A percentile compares a stretch with the other conserved stretches of the same genome.
phyloP scores from a whole-genome alignment of 2,888 invertebrate genomes.

The Timema cristinae region DNA sequence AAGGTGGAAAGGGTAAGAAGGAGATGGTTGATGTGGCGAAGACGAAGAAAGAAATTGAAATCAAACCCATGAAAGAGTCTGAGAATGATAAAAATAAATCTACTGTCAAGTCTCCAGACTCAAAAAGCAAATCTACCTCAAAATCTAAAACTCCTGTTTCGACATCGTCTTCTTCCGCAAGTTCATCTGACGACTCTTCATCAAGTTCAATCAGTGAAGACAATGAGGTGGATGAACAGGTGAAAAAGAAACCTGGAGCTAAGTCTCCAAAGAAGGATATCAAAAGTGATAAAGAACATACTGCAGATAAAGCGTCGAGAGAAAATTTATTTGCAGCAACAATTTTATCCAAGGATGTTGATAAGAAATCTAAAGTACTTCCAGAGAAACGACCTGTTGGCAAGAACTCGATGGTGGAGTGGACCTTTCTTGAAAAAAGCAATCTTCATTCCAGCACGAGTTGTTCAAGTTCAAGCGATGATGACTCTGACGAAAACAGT shows the following conservation, averaged over 20 bases:
- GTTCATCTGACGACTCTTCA: conserved; percentile 44
- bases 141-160: conserved; percentile 23
- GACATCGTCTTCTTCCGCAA: conserved; percentile 49
- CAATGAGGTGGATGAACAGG: conserved; percentile 41
- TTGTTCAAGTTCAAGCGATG: conserved; percentile 46
- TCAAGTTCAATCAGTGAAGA: conserved; percentile 56
- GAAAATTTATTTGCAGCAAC: conserved; percentile 9
- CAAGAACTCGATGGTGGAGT: conserved; percentile 49
- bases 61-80: conserved; percentile 40
- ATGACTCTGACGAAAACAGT: conserved; percentile 14
- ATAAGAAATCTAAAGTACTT: conserved; percentile 24
- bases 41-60: conserved; percentile 40
- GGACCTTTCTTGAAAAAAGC: conserved; percentile 78
- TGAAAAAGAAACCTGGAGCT: conserved; percentile 20
- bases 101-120: conserved; percentile 18
- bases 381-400: conserved; percentile 16
- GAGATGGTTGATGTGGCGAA: conserved; percentile 31
- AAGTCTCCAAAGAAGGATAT: conserved; percentile 23
- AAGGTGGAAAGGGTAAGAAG: conserved; percentile 42
- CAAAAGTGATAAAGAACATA: conserved; percentile 13
- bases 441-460: conserved; percentile 60
- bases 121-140: conserved; percentile 20
- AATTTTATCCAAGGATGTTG: conserved; percentile 15
- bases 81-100: conserved; percentile 21
- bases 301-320: conserved; percentile 18